Evolutionary conservation across 2,113 vertebrate genomes (phyloP).

Genomic region (Rutilus rutilus): DNA sequence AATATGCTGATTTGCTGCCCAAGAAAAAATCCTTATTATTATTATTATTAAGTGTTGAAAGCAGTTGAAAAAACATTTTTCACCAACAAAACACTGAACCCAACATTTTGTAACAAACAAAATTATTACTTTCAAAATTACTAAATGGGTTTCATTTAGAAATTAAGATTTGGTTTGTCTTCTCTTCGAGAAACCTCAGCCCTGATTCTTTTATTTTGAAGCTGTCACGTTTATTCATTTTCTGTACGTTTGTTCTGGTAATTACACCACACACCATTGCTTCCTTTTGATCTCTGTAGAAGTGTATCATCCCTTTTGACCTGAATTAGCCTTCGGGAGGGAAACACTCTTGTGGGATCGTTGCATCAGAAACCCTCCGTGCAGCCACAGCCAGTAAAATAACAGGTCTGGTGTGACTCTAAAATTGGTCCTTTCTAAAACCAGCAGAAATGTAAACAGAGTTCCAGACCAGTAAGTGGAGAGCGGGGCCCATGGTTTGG

Average conservation of each 20-base stretch:
- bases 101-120: background rate
- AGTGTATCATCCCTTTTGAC: slow-evolving; percentile 62
- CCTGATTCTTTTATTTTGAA: background rate
- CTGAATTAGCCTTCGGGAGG: slow-evolving; percentile 58
- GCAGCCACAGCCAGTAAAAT: slow-evolving; percentile 69
- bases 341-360: slow-evolving; percentile 22
- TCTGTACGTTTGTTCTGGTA: background rate
- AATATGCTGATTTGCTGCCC: background rate
- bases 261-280: background rate
- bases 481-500: slow-evolving; percentile 65
- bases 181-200: background rate
- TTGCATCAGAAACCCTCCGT: slow-evolving; percentile 72
- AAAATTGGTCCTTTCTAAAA: slow-evolving; percentile 76
- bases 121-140: background rate
- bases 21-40: background rate
- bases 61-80: background rate
- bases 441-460: slow-evolving; percentile 72
- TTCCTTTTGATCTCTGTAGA: slow-evolving; percentile 13
- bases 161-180: background rate
- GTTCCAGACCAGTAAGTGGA: slow-evolving; percentile 71
- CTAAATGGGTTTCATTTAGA: background rate
- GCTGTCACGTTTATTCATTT: slow-evolving; percentile 3
- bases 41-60: background rate
- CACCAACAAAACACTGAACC: background rate
- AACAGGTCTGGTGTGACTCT: slow-evolving; percentile 72